A percentile compares a stretch with the other conserved stretches of the same genome.
phyloP scores from a whole-genome alignment of 2,888 invertebrate genomes.

The Drosophila prolongata region DNA sequence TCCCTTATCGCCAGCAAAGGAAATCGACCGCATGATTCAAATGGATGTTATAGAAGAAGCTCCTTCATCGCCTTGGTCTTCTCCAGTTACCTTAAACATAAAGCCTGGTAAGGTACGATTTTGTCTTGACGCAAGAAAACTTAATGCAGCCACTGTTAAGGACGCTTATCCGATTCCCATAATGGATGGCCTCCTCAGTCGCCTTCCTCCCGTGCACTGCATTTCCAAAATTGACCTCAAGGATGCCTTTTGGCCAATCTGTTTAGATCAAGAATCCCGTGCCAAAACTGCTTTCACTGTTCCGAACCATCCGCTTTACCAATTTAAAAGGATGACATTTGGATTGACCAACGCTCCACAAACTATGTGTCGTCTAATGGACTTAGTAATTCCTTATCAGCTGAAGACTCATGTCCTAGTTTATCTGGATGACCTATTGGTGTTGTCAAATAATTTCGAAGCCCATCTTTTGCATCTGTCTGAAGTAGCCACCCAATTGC shows the following conservation, averaged over 20 bases:
- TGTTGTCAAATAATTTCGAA: background rate
- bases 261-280: conserved; percentile 1
- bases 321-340: background rate
- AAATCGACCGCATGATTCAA: conserved; percentile 8
- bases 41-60: conserved; percentile 18
- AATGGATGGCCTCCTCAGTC: conserved; percentile 3
- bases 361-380: conserved; percentile 4
- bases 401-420: background rate
- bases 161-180: conserved; percentile 11
- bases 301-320: too few species aligned
- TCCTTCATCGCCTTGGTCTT: conserved; percentile 6
- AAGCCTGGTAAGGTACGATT: conserved; percentile 14
- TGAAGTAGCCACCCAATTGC: background rate
- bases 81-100: background rate
- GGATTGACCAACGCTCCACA: conserved; percentile 4
- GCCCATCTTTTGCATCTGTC: background rate
- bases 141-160: conserved; percentile 3
- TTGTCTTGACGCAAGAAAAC: conserved; percentile 15
- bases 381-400: background rate
- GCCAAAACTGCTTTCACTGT: background rate
- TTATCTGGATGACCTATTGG: background rate
- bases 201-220: background rate
- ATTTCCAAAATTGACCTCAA: conserved; percentile 6
- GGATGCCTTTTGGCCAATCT: conserved; percentile 3
- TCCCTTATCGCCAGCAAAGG: conserved; percentile 1